A percentile compares a stretch with the other conserved stretches of the same genome.
These are phyloP conservation scores for Magallana angulata DNA, from an alignment of 1,140 invertebrate genomes.

Conservation along the genomic window DNA sequence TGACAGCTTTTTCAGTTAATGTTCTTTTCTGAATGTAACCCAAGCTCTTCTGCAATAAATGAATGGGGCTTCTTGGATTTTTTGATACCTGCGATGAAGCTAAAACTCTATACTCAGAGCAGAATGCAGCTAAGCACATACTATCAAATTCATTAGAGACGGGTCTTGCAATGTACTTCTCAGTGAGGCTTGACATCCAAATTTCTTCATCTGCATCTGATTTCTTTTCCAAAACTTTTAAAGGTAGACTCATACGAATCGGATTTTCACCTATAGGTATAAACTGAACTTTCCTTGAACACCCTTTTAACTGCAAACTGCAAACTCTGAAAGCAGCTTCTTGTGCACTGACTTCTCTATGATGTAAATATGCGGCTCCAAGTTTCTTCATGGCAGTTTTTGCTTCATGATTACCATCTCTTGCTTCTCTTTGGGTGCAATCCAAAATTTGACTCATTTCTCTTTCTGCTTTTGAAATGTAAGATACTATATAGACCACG, in stretches of 20 bases:
- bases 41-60: constrained; percentile 47
- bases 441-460: too few species aligned
- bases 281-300: constrained; percentile 50
- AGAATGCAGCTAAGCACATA: too few species aligned
- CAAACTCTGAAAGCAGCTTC: constrained; percentile 55
- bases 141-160: too few species aligned
- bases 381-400: too few species aligned
- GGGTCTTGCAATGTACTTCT: constrained; percentile 44
- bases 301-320: constrained; percentile 45
- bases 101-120: constrained; percentile 54
- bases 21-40: constrained; percentile 50
- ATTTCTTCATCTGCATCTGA: constrained; percentile 26
- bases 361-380: too few species aligned
- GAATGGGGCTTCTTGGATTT: background rate
- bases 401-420: too few species aligned
- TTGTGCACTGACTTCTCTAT: background rate
- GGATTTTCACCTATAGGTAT: constrained; percentile 47
- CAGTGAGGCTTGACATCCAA: constrained; percentile 41
- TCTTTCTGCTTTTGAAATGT: constrained; percentile 43
- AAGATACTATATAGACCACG: constrained; percentile 47
- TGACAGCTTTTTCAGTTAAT: too few species aligned
- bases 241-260: constrained; percentile 32
- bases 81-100: constrained; percentile 28
- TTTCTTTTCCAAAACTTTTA: constrained; percentile 8
- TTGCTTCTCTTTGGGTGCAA: too few species aligned